These are phyloP conservation scores for Melanaphis sacchari DNA, from an alignment of 1,140 invertebrate species.

Conservation along the genomic window DNA sequence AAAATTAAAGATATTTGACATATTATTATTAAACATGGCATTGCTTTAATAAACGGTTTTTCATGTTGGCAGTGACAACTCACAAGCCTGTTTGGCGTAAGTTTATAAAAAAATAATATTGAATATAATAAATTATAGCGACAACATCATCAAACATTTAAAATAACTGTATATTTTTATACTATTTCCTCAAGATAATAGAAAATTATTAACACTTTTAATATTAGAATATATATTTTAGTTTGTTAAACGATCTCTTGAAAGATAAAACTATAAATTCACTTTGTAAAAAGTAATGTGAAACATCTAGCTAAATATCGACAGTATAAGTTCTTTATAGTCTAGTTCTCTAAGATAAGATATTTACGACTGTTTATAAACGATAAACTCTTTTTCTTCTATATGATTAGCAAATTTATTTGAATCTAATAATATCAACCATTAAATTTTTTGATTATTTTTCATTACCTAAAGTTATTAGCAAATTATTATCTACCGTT, in stretches of 20 bases:
- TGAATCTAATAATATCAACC: neutral
- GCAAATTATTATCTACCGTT: neutral
- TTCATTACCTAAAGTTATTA: neutral
- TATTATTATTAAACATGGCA: neutral
- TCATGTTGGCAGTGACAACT: neutral
- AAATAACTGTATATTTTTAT: neutral
- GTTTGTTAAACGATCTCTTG: neutral
- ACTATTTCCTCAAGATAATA: neutral
- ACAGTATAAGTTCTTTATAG: too few species aligned
- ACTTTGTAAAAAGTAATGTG: neutral
- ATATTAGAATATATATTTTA: neutral
- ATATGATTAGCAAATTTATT: too few species aligned
- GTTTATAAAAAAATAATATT: too few species aligned
- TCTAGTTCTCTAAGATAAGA: too few species aligned
- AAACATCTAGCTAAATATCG: too few species aligned
- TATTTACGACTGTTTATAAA: too few species aligned
- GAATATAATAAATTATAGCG: neutral
- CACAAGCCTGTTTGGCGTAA: neutral
- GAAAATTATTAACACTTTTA: neutral
- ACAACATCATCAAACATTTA: neutral
- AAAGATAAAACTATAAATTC: neutral
- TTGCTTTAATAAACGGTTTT: neutral
- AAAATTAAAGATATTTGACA: neutral
- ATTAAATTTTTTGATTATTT: neutral
- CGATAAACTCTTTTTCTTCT: too few species aligned